These are phyloP conservation scores for Drosophila novamexicana DNA, from an alignment of 1,140 invertebrate genomes.

Conservation along the genomic window DNA sequence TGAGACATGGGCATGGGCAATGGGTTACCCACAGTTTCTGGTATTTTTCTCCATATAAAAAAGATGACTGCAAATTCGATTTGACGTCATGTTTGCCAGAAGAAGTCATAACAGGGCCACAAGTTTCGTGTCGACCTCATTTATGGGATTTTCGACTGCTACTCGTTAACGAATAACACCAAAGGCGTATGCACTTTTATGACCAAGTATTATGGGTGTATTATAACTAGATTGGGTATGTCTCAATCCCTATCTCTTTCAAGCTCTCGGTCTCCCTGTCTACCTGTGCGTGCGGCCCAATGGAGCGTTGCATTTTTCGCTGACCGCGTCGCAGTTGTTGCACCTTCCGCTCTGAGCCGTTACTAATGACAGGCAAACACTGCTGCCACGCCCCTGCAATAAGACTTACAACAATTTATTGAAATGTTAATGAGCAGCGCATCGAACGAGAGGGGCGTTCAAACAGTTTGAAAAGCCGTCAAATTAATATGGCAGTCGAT, in stretches of 20 bases:
- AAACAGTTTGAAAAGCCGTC: neutral
- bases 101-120: slow-evolving; percentile 37
- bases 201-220: neutral
- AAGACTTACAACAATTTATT: slow-evolving; percentile 11
- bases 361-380: slow-evolving; percentile 64
- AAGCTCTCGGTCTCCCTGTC: neutral
- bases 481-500: too few species aligned
- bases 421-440: slow-evolving; percentile 33
- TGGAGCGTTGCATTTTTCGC: slow-evolving; percentile 48
- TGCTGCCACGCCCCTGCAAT: slow-evolving; percentile 36
- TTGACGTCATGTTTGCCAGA: slow-evolving; percentile 32
- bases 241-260: neutral
- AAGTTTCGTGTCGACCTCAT: slow-evolving; percentile 46
- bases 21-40: slow-evolving; percentile 39
- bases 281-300: slow-evolving; percentile 45
- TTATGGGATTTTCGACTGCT: slow-evolving; percentile 2
- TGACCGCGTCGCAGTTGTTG: slow-evolving; percentile 41
- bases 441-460: slow-evolving; percentile 8
- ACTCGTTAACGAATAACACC: slow-evolving; percentile 16
- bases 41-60: slow-evolving; percentile 48
- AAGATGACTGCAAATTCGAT: slow-evolving; percentile 60
- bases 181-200: slow-evolving; percentile 11
- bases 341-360: slow-evolving; percentile 51
- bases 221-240: slow-evolving; percentile 4
- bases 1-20: slow-evolving; percentile 9